phyloP scores from a whole-genome alignment of 2,888 invertebrate genomes.

The Cylindroiulus punctatus region DNA sequence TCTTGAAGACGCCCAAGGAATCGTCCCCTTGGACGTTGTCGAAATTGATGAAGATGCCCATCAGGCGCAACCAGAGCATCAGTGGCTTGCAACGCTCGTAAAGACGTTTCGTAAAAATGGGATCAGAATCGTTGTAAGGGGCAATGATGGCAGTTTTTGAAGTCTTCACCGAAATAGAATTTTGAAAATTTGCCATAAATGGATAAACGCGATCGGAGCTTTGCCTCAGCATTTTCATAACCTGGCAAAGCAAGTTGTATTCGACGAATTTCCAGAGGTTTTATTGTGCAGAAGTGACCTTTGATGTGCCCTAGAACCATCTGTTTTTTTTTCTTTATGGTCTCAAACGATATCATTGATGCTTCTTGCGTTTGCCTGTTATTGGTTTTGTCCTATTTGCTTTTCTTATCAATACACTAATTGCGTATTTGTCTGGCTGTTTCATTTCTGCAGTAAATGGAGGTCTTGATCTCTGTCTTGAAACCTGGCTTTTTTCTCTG shows the following conservation, averaged over 20 bases:
- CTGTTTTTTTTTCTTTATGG: too few relatives aligned
- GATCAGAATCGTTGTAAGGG: not conserved
- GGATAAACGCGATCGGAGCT: not conserved
- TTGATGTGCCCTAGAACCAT: too few relatives aligned
- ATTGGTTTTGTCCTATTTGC: too few relatives aligned
- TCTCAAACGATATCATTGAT: too few relatives aligned
- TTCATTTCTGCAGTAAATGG: too few relatives aligned
- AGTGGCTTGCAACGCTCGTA: not conserved
- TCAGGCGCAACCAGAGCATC: not conserved
- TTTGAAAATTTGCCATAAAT: not conserved
- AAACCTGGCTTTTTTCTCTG: too few relatives aligned
- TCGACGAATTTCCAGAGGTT: not conserved
- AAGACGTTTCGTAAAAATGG: not conserved
- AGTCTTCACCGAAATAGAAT: not conserved
- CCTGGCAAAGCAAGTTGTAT: not conserved
- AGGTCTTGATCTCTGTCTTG: too few relatives aligned
- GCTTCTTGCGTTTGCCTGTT: too few relatives aligned
- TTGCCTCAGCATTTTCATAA: slow-evolving; percentile 8
- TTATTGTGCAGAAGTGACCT: too few relatives aligned
- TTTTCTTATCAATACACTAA: too few relatives aligned
- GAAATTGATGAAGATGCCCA: slow-evolving; percentile 10
- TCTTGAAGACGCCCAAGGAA: not conserved
- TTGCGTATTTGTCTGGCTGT: too few relatives aligned
- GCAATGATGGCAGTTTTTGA: not conserved
- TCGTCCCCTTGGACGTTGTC: not conserved